Evolutionary conservation across 2,797 vertebrate genomes (phyloP).

Genomic region (Stomatorhinus walkeri): DNA sequence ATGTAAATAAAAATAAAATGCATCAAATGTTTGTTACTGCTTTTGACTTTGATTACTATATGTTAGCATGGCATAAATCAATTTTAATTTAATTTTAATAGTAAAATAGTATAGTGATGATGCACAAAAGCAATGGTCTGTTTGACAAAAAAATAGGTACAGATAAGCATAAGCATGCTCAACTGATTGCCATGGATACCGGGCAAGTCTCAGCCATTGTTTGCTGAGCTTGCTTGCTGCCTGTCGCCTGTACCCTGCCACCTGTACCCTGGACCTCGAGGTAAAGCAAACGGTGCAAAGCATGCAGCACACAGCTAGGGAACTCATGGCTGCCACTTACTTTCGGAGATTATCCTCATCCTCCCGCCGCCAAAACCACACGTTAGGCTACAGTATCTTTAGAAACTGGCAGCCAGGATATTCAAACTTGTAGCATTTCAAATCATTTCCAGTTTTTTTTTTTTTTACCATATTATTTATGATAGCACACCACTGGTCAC

Average conservation of each 20-base stretch:
- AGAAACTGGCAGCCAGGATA: not conserved
- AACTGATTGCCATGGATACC: not conserved
- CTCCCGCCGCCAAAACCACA: not conserved
- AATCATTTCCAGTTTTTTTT: not conserved
- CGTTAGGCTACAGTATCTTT: not conserved
- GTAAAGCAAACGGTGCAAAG: conserved; percentile 50
- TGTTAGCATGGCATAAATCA: not conserved
- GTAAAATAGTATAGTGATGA: not conserved
- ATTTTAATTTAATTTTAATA: not conserved
- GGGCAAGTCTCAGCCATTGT: not conserved
- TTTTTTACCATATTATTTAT: not conserved
- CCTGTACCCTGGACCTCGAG: conserved; percentile 44
- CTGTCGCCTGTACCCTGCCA: conserved; percentile 32
- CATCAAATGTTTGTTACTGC: not conserved
- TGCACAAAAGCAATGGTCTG: not conserved
- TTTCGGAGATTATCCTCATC: not conserved
- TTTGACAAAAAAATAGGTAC: not conserved
- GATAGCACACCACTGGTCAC: not conserved
- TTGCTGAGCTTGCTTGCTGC: conserved; percentile 14
- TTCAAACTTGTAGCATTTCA: not conserved
- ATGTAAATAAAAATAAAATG: not conserved
- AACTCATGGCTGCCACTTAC: not conserved
- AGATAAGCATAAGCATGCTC: not conserved
- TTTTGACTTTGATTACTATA: not conserved
- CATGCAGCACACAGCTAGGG: not conserved